phyloP scores from a whole-genome alignment of 2,888 invertebrate species.

The Synanthedon andrenaeformis region DNA sequence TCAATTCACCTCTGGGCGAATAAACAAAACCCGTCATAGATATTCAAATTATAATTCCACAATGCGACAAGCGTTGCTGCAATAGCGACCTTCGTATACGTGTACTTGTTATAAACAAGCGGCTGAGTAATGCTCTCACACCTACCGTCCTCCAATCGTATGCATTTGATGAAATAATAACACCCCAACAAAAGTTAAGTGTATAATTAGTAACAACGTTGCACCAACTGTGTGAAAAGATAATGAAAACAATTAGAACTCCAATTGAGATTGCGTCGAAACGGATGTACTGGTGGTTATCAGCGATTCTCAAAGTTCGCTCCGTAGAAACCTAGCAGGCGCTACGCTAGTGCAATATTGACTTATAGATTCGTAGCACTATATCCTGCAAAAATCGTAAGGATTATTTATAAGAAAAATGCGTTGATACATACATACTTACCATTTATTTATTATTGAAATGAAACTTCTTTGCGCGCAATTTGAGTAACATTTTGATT shows the following conservation, averaged over 20 bases:
- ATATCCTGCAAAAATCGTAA: too few species aligned
- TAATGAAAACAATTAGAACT: slow-evolving; percentile 38
- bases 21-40: slow-evolving; percentile 26
- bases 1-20: slow-evolving; percentile 27
- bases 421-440: too few species aligned
- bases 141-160: slow-evolving; percentile 14
- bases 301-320: too few species aligned
- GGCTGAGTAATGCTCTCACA: slow-evolving; percentile 9
- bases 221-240: slow-evolving; percentile 43
- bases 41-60: slow-evolving; percentile 27
- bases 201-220: slow-evolving; percentile 31
- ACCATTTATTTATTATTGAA: too few species aligned
- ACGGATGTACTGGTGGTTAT: slow-evolving; percentile 30
- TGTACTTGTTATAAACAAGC: neutral
- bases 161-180: slow-evolving; percentile 36
- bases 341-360: too few species aligned
- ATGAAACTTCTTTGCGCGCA: too few species aligned
- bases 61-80: slow-evolving; percentile 9
- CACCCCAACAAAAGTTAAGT: slow-evolving; percentile 17
- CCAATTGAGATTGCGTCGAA: slow-evolving; percentile 5
- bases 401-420: too few species aligned
- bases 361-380: too few species aligned
- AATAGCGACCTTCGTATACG: neutral
- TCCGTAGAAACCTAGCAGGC: too few species aligned
- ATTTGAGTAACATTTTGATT: too few species aligned